A percentile compares a stretch with the other conserved stretches of the same genome.
Evolutionary conservation across 2,797 vertebrate genomes (phyloP).

Genomic region (Meriones psammophilus): DNA sequence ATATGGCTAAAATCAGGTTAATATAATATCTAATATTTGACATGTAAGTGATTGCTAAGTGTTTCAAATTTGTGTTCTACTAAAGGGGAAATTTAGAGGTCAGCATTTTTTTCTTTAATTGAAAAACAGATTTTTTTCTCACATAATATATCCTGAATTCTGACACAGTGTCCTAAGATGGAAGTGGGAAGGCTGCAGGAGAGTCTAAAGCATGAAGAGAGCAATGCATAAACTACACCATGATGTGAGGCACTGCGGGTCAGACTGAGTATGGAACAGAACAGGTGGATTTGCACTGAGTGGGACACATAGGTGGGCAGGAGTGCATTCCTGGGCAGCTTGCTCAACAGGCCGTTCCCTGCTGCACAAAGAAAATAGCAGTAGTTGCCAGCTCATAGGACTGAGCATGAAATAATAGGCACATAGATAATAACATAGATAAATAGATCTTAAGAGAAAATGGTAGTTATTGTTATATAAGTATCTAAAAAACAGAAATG

Average conservation of each 20-base stretch:
- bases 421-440: neutral
- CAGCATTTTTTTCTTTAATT: neutral
- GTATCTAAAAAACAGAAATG: neutral
- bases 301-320: too few species aligned
- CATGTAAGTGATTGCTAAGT: neutral
- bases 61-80: conserved; percentile 51
- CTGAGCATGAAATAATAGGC: neutral
- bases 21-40: conserved; percentile 66
- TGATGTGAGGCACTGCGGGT: neutral
- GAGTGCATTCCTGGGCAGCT: neutral
- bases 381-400: neutral
- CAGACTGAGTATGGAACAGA: neutral
- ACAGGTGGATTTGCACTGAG: neutral
- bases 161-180: neutral
- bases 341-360: neutral
- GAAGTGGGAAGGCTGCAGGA: neutral
- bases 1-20: conserved; percentile 82
- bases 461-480: neutral
- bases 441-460: neutral
- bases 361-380: neutral
- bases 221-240: too few species aligned
- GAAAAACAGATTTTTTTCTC: neutral
- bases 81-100: conserved; percentile 56
- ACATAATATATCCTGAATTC: neutral
- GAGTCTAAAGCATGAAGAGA: neutral